Conservation (phyloP, 2,113 vertebrate genomes). For the Galbula dea region DNA sequence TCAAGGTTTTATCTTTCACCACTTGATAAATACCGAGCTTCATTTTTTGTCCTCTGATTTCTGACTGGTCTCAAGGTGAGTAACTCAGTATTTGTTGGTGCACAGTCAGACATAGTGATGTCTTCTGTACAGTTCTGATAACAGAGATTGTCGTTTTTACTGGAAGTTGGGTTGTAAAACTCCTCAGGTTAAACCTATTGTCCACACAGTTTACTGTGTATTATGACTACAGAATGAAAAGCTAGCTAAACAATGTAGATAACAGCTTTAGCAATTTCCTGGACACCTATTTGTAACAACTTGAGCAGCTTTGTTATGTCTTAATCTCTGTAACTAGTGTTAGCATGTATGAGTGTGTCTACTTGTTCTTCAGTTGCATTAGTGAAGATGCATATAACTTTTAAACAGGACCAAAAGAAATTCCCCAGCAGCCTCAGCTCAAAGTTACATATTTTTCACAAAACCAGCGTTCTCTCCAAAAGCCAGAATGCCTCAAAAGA, state of each 20-base stretch:
- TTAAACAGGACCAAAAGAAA: too few relatives aligned
- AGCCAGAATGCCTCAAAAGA: background rate
- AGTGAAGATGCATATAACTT: background rate
- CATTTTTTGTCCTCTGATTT: background rate
- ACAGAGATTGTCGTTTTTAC: background rate
- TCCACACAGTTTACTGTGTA: background rate
- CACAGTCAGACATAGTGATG: background rate
- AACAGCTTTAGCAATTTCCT: background rate
- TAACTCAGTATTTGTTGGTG: background rate
- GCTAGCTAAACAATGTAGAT: background rate
- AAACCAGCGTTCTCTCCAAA: background rate
- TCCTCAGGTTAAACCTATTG: background rate
- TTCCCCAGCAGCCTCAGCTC: background rate
- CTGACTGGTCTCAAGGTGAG: background rate
- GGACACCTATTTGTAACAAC: background rate
- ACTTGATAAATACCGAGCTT: background rate
- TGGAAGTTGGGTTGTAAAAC: background rate
- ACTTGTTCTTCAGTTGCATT: background rate
- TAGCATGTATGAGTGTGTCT: rapidly evolving
- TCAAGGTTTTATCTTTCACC: background rate
- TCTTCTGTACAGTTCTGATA: background rate
- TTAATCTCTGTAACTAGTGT: background rate
- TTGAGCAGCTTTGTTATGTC: background rate
- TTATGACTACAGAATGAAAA: background rate
- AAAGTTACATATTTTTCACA: background rate